phyloP scores from a whole-genome alignment of 30 jellyfish, hydroid and myxozoan species.

The Chrysaora quinquecirrha region DNA sequence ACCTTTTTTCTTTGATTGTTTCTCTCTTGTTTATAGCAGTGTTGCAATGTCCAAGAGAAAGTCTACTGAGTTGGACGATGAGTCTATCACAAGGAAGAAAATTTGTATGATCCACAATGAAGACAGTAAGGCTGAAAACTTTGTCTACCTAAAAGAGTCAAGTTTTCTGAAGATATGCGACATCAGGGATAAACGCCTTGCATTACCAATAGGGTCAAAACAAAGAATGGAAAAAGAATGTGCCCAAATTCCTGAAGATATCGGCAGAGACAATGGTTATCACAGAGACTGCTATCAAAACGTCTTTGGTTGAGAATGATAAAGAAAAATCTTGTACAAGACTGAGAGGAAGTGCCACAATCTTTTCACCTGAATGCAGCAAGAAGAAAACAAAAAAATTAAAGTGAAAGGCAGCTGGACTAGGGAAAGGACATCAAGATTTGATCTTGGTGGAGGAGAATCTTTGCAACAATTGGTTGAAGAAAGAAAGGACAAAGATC shows the following conservation, averaged over 20 bases:
- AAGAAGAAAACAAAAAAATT: slow-evolving; percentile 3
- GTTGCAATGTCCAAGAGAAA: slow-evolving; percentile 29
- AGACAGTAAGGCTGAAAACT: slow-evolving; percentile 38
- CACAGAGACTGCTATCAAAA: slow-evolving; percentile 48
- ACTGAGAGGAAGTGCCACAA: too few species aligned
- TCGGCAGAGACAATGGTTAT: slow-evolving; percentile 50
- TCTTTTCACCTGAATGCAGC: slow-evolving; percentile 33
- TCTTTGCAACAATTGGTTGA: slow-evolving; percentile 11
- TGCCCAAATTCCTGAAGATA: slow-evolving; percentile 40
- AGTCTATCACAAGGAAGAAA: slow-evolving; percentile 7
- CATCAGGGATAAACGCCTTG: slow-evolving; percentile 30
- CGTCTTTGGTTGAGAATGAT: slow-evolving; percentile 18
- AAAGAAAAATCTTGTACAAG: background rate
- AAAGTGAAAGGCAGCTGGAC: slow-evolving; percentile 31
- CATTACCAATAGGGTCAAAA: slow-evolving; percentile 28
- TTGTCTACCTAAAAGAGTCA: slow-evolving; percentile 36
- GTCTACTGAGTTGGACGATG: slow-evolving; percentile 29
- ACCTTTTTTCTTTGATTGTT: background rate
- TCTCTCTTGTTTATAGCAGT: slow-evolving; percentile 12
- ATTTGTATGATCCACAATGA: slow-evolving; percentile 1
- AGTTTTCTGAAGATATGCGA: slow-evolving; percentile 48
- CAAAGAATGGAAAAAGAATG: slow-evolving; percentile 51
- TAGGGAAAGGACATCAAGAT: slow-evolving; percentile 28
- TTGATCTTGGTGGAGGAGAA: slow-evolving; percentile 34
- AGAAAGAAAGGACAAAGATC: slow-evolving; percentile 14